These are phyloP conservation scores for Aplidium turbinatum DNA, from an alignment of 23 tunicate genomes.

Conservation along the genomic window DNA sequence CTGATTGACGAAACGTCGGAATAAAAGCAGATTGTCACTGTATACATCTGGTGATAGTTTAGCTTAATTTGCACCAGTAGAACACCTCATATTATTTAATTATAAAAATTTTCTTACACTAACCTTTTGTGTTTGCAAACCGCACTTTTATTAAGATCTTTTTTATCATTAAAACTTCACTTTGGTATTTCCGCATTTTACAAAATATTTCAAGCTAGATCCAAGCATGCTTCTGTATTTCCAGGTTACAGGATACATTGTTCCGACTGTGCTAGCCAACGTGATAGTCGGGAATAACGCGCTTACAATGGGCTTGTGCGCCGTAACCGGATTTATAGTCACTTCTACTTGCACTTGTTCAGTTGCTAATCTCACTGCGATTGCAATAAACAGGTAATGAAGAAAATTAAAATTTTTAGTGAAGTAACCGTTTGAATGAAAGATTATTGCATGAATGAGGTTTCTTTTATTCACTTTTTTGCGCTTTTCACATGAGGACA, in stretches of 20 bases:
- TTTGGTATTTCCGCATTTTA: too few species aligned
- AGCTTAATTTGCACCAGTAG: not conserved
- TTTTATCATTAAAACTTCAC: not conserved
- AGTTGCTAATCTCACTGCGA: constrained; percentile 38
- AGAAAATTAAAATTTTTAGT: too few species aligned
- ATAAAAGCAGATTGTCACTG: too few species aligned
- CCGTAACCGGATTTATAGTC: constrained; percentile 30
- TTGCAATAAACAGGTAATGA: constrained; percentile 68
- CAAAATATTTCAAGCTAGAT: not conserved
- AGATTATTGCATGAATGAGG: too few species aligned
- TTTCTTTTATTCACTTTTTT: too few species aligned
- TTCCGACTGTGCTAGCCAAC: constrained; percentile 49
- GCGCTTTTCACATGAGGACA: too few species aligned
- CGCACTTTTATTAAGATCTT: too few species aligned
- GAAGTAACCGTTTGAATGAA: too few species aligned
- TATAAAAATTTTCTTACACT: not conserved
- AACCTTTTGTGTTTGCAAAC: too few species aligned
- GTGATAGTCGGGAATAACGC: constrained; percentile 35
- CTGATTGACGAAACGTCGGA: too few species aligned
- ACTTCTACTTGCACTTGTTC: constrained; percentile 50
- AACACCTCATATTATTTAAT: not conserved
- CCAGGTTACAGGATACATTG: constrained; percentile 38
- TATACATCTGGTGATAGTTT: not conserved
- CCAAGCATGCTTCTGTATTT: not conserved
- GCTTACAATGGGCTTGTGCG: not conserved